These are phyloP conservation scores for Pleuronectes platessa DNA, from an alignment of 2,113 vertebrate species.

Conservation along the genomic window DNA sequence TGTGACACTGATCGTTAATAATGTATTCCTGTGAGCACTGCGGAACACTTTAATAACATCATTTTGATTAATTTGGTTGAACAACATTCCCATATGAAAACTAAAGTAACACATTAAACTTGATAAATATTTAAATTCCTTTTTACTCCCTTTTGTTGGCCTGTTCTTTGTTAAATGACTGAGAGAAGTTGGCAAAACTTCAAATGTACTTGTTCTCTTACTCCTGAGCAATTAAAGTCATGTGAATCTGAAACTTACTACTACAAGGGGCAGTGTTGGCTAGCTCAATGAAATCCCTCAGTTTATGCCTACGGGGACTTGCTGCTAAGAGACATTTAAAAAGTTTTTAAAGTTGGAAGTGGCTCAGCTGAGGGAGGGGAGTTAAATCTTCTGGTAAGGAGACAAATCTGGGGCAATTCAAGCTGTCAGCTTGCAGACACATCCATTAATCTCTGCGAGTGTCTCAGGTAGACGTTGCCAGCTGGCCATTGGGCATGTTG, in stretches of 20 bases:
- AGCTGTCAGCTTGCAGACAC: slow-evolving; percentile 74
- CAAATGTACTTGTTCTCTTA: neutral
- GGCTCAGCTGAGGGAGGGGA: slow-evolving; percentile 36
- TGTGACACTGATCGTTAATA: no score
- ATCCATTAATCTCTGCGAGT: slow-evolving; percentile 71
- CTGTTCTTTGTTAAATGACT: neutral
- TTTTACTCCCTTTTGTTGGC: neutral
- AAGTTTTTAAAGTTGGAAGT: slow-evolving; percentile 58
- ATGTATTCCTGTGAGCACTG: neutral
- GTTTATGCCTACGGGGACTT: neutral
- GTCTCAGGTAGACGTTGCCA: slow-evolving; percentile 66
- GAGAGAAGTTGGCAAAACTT: neutral
- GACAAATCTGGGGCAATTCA: slow-evolving; percentile 75
- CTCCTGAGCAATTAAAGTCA: neutral
- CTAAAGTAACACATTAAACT: neutral
- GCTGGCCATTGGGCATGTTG: slow-evolving; percentile 72
- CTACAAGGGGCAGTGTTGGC: neutral
- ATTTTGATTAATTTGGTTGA: no score
- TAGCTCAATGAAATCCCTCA: neutral
- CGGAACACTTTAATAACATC: neutral
- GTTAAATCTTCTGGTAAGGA: slow-evolving; percentile 74
- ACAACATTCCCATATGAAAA: neutral
- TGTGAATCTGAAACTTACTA: neutral
- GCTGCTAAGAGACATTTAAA: slow-evolving; percentile 49
- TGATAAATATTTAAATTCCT: neutral